Percentiles rank a stretch among this genome's conserved stretches.
phyloP scores from a whole-genome alignment of 2,888 invertebrate genomes.

The Mycalesis mineus region DNA sequence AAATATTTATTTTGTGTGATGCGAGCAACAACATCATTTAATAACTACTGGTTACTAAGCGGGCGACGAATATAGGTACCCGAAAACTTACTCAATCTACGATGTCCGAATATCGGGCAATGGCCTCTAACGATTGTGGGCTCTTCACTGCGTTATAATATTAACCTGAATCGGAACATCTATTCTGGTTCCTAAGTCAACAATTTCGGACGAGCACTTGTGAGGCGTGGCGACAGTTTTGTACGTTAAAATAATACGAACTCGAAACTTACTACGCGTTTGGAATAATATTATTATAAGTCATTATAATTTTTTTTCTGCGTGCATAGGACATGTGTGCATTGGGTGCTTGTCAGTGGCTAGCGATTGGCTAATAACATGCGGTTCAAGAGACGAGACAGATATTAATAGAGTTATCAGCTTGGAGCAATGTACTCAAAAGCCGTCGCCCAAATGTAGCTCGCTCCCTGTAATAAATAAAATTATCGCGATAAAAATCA shows the following conservation, averaged over 20 bases:
- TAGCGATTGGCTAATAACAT: conserved; percentile 45
- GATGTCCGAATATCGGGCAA: conserved; percentile 9
- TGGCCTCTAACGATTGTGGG: conserved; percentile 10
- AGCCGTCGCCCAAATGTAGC: conserved; percentile 35
- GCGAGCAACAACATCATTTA: conserved; percentile 20
- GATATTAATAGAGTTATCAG: conserved; percentile 71
- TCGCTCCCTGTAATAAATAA: background rate
- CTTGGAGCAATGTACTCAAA: conserved; percentile 59
- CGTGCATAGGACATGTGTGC: background rate
- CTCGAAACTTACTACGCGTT: background rate
- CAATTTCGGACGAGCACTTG: background rate
- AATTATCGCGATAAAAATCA: background rate
- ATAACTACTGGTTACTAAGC: conserved; percentile 20
- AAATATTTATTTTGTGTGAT: conserved; percentile 19
- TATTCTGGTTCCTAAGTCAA: conserved; percentile 4
- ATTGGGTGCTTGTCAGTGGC: conserved; percentile 14
- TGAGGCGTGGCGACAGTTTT: background rate
- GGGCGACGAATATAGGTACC: background rate
- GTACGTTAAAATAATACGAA: background rate
- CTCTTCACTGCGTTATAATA: conserved; percentile 12
- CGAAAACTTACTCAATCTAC: background rate
- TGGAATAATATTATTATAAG: background rate
- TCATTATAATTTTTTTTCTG: conserved; percentile 1
- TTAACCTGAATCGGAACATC: conserved; percentile 6
- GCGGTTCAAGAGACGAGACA: conserved; percentile 52